Evolutionary conservation across 1,140 invertebrate species (phyloP), one percentile per base, ranked within the genome.

Genomic region (Centruroides vittatus): DNA sequence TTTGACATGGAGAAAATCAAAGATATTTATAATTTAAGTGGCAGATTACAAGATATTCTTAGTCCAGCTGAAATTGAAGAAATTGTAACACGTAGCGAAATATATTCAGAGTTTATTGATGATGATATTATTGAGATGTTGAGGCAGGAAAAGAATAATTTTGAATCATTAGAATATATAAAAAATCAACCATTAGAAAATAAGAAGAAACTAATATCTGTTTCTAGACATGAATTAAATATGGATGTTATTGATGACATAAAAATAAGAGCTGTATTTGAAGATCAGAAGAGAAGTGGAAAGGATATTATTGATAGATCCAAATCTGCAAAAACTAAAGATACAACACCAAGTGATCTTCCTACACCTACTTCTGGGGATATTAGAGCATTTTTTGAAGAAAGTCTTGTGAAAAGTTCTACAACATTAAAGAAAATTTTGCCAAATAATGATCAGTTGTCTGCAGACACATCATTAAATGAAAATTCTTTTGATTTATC

Each of bases 31-130:
- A 68, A 65, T 35, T 66, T 74, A 46, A 69, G 70, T 66, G 72
- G 71, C 8, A 67, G 72, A 53, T 59, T 74, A 11, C 70, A 72
- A 55, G 69, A 74, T 63, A 68, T 74, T 35, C 66, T 74, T n/a
- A 70, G 66, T 48, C 64, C 68, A 10, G 57, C 54, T 6, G 73
- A 75, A 69, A 71, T 75, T 54, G 72, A 73, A 57, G 73, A 74
- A 59, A 72, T 75, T 62, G 60, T 75, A n/a, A 67, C 61, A 5
- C 73, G 74, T 61, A 69, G 68, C 55, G 69, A 73, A 9, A 61
- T 67, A 41, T 70, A 73, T 52, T 65, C 67, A 47, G 64, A 70
- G 35, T 66, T 71, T 47, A 67, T 74, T 47, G 68, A 71, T 57
- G 64, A 68, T 9, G 70, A 71, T 13, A 66, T 73, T 0, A 67